These are phyloP conservation scores for Coregonus sp. DNA, from an alignment of 2,797 vertebrate genomes.

Conservation along the genomic window DNA sequence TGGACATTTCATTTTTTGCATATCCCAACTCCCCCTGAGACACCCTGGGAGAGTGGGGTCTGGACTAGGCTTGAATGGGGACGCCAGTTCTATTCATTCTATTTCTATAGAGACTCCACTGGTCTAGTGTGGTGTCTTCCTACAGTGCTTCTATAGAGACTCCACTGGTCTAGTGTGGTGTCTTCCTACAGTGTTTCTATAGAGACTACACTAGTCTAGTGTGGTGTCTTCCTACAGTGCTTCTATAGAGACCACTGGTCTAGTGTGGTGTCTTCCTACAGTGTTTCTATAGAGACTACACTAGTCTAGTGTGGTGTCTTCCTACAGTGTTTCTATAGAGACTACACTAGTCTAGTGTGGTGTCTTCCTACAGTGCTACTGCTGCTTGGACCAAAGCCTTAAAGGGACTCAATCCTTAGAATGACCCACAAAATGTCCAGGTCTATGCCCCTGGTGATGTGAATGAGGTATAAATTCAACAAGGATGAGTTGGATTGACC, in stretches of 20 bases:
- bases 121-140: background rate
- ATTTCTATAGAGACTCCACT: background rate
- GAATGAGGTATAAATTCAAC: too few species aligned
- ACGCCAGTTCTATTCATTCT: too few species aligned
- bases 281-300: background rate
- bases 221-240: background rate
- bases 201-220: background rate
- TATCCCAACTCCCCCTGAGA: background rate
- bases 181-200: background rate
- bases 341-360: background rate
- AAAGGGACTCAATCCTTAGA: background rate
- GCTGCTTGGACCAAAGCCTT: slow-evolving; percentile 20
- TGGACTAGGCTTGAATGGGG: background rate
- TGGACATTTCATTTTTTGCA: too few species aligned
- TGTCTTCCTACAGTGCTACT: background rate
- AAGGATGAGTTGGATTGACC: too few species aligned
- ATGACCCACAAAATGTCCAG: too few species aligned
- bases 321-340: too few species aligned
- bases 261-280: background rate
- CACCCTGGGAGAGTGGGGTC: background rate
- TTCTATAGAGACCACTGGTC: background rate
- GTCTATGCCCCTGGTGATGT: too few species aligned
- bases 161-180: too few species aligned
- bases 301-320: background rate
- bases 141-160: background rate